Base-by-base conservation (phyloP, 2,797 vertebrate species). In the Melanotaenia nigrans region DNA sequence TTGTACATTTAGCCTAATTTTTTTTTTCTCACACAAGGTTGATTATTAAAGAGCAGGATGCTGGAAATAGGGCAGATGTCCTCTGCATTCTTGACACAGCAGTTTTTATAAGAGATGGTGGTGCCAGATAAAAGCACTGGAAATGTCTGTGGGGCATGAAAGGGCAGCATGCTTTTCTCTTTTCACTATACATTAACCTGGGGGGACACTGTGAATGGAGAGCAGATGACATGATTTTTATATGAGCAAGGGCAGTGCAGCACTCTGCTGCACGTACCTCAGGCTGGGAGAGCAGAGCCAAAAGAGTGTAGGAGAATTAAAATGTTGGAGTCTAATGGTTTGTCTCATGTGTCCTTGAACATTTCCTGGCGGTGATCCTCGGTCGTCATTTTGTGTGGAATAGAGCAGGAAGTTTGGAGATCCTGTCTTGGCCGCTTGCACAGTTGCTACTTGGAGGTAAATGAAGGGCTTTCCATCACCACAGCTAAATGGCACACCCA, bases 401-500 rank as follows among this genome's bases (percentile, higher is more conserved):
- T 75, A 77, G 82, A 78, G 73, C 70, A 78, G 79, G 68, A 86
- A 86, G 82, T 81, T 51, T 72, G 71, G 84, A 81, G 77, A 85
- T 87, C 78, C 87, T 85, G 73, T 62, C 71, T 86, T 82, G 82
- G 87, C 83, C 66, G 61, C 86, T 75, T 79, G 68, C 61, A 61
- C 33, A 28, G 77, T 84, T 88, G 73, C 83, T 68, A 78, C 82
- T 91, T 86, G 82, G 87, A 90, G 76, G 82, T 71, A 61, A 86
- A 88, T 78, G 73, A 82, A 83, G 76, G 79, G 71, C 59, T 91
- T 90, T 87, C 85, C 83, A 74, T 80, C 82, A 85, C 85, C 80
- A 72, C 83, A 82, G 61, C 58, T 75, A 73, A 79, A 72, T 45
- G 54, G 65, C 85, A 77, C 82, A 42, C 68, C 81, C 82, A 59